Evolutionary conservation across 2,113 vertebrate genomes (phyloP).

Genomic region (Sisor rabdophorus): DNA sequence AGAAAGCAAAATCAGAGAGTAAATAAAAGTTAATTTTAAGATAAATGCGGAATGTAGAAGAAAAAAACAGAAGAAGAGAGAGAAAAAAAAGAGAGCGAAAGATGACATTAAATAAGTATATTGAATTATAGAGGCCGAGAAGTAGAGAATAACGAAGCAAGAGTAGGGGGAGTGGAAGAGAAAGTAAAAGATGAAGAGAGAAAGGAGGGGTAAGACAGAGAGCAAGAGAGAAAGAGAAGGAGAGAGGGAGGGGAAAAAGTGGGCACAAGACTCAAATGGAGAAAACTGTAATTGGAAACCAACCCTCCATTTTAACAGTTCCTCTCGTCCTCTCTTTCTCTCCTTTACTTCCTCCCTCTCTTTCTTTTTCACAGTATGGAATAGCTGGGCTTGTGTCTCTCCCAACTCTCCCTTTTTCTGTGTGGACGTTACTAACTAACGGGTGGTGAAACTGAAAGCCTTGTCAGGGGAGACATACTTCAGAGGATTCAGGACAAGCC

Average conservation of each 20-base stretch:
- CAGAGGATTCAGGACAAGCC: conserved; percentile 20
- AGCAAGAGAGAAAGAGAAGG: conserved; percentile 34
- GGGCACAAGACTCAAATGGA: conserved; percentile 40
- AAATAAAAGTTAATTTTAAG: not conserved
- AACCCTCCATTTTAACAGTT: conserved; percentile 58
- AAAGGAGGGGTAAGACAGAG: conserved; percentile 4
- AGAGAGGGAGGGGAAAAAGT: conserved; percentile 39
- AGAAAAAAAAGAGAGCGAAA: not conserved
- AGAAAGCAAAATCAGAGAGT: not conserved
- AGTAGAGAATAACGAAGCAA: not conserved
- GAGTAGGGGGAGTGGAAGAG: not conserved
- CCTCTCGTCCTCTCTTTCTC: conserved; percentile 52
- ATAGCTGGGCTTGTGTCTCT: conserved; percentile 35
- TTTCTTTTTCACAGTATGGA: conserved; percentile 46
- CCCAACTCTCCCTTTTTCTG: conserved; percentile 25
- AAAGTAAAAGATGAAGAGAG: conserved; percentile 42
- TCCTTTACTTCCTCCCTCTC: conserved; percentile 41
- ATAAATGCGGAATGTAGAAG: no score
- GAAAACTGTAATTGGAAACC: conserved; percentile 73
- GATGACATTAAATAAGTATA: not conserved
- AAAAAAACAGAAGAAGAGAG: not conserved
- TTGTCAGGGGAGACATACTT: not conserved
- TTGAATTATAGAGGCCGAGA: not conserved
- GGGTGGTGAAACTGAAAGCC: not conserved
- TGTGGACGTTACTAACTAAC: conserved; percentile 5